Conservation (phyloP, 2,113 vertebrate genomes). For the Psilopsiagon aymara region DNA sequence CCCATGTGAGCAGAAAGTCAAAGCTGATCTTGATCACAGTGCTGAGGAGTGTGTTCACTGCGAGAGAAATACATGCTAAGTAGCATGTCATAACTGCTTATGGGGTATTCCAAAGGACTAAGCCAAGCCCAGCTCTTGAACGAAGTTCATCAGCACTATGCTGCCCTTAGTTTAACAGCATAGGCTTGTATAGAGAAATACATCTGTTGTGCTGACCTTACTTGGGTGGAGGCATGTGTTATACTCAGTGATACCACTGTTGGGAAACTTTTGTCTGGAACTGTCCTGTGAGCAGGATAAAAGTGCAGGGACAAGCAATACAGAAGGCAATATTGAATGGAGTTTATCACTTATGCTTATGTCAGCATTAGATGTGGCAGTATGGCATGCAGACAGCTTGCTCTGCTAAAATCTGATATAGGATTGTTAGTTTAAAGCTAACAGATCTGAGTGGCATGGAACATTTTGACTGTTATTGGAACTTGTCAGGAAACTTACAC, state of each 20-base stretch:
- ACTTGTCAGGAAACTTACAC: background rate
- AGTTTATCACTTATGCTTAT: background rate
- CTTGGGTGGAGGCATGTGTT: background rate
- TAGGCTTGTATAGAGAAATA: background rate
- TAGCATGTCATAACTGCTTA: background rate
- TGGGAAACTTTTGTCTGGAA: background rate
- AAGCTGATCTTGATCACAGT: background rate
- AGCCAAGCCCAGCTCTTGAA: background rate
- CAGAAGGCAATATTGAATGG: background rate
- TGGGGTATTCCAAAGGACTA: background rate
- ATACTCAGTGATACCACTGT: background rate
- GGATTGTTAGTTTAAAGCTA: background rate
- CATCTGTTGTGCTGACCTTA: background rate
- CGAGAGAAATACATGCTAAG: background rate
- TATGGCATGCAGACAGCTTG: background rate
- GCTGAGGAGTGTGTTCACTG: rapidly evolving
- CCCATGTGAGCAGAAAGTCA: background rate
- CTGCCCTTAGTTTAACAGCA: background rate
- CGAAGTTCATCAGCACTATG: background rate
- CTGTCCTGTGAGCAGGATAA: background rate
- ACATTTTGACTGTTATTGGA: background rate
- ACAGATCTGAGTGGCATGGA: background rate
- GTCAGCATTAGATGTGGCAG: background rate
- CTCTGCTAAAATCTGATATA: background rate
- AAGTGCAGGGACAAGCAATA: background rate